Base-by-base conservation (phyloP, 2,888 invertebrate species). In the Cephus pulcher region DNA sequence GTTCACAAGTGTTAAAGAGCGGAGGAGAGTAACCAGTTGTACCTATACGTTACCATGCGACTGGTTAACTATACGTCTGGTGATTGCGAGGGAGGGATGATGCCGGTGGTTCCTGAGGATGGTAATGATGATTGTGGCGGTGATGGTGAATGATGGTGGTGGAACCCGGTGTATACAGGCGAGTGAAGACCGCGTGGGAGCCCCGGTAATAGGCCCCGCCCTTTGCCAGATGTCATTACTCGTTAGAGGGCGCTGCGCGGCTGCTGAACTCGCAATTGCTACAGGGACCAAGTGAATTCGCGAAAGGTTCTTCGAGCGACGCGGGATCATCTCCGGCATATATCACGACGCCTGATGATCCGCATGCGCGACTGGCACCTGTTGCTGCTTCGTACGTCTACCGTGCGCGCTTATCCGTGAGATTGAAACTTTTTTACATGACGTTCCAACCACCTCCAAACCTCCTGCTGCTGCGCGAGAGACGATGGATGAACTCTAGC, bases 181-280 rank as follows among this genome's bases (percentile, higher is more conserved):
- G 23, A 56, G 56, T 2, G 56, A 56, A 83, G 82, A 86, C 80
- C 83, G 82, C 84, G 86, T 85, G 86, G 84, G 86, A 86, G 84
- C 86, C 81, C 56, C 23, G 23, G 56, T 23, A 56, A 84, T 78
- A 82, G 80, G 85, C 82, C 79, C 86, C 84, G 84, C 84, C 84
- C 84, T 84, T 82, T 79, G 75, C 82, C 84, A 86, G 86, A 85
- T 86, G 88, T 86, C 87, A 85, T 87, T 86, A 86, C 79, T 87
- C 85, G 84, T 87, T 87, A 85, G 80, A 56, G 56, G 56, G 76
- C 80, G 75, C 73, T 71, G 74, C 75, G 75, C 35, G 35, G 4
- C 12, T 35, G 2, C 56, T 23, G 23, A 56, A 56, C 23, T 1
- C 56, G 23, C 56, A 56, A 56, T 56, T 23, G 56, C 23, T 15